phyloP scores from a whole-genome alignment of 2,113 vertebrate species.

The Pyxicephalus adspersus region DNA sequence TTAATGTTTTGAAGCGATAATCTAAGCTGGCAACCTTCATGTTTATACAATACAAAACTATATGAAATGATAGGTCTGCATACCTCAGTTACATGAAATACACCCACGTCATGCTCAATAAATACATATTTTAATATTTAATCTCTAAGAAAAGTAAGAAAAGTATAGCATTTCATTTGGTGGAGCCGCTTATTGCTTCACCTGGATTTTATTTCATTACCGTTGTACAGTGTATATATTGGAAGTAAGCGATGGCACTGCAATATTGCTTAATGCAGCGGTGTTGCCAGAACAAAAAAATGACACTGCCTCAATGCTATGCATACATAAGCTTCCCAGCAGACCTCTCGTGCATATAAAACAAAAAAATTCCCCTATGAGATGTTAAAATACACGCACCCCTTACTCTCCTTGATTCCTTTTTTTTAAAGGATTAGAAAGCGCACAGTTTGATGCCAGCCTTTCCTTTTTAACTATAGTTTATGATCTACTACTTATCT shows the following conservation, averaged over 20 bases:
- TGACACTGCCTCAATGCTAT: conserved; percentile 48
- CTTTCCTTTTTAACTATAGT: conserved; percentile 46
- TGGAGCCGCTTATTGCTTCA: not conserved
- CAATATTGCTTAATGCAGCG: conserved; percentile 34
- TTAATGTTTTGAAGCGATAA: not conserved
- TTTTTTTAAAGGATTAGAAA: conserved; percentile 48
- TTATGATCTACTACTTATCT: conserved; percentile 53
- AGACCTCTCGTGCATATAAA: conserved; percentile 43
- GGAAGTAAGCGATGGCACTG: conserved; percentile 20
- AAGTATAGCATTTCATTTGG: conserved; percentile 41
- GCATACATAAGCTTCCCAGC: conserved; percentile 48
- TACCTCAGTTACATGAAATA: not conserved
- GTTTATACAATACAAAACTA: not conserved
- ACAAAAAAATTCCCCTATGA: conserved; percentile 43
- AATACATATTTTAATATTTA: conserved; percentile 33
- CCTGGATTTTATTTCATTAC: conserved; percentile 41
- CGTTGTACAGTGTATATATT: conserved; percentile 10
- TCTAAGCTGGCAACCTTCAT: not conserved
- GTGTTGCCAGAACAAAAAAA: conserved; percentile 46
- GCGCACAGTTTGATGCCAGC: conserved; percentile 50
- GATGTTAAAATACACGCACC: conserved; percentile 48
- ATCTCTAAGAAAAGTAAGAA: not conserved
- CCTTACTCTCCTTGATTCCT: conserved; percentile 51
- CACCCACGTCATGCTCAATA: not conserved
- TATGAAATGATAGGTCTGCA: not conserved